Conservation (phyloP, 2,797 vertebrate species). For the Anguilla anguilla region DNA sequence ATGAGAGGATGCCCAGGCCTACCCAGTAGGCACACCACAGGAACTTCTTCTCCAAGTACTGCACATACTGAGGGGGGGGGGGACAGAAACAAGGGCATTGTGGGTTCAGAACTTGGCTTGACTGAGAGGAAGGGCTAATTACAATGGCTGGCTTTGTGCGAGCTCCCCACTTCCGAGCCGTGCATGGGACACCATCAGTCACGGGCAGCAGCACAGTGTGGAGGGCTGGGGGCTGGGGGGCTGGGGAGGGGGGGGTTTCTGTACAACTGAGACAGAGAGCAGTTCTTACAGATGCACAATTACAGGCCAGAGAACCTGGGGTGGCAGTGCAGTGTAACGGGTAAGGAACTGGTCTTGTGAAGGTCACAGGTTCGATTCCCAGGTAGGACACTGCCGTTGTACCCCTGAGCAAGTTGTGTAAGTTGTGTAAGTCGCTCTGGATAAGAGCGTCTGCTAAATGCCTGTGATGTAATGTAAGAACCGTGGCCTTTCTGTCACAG, state of each 20-base stretch:
- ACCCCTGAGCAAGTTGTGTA: no score
- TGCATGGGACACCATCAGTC: background rate
- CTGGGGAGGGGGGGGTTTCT: background rate
- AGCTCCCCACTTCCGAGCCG: background rate
- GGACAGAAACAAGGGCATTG: constrained; percentile 55
- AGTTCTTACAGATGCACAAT: background rate
- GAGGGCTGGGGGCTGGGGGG: background rate
- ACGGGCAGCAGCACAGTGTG: background rate
- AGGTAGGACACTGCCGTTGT: no score
- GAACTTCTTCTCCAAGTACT: constrained; percentile 87
- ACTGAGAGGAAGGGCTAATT: background rate
- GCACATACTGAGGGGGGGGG: constrained; percentile 75
- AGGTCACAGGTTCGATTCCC: no score
- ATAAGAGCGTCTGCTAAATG: no score
- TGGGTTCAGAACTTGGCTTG: constrained; percentile 28
- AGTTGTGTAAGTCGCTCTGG: no score
- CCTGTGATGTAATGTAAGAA: no score
- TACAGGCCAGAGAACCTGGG: background rate
- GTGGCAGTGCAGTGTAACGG: no score
- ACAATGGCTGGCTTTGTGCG: constrained; percentile 1
- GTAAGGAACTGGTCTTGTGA: no score
- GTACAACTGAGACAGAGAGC: background rate
- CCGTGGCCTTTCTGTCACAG: background rate
- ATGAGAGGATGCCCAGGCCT: constrained; percentile 89
- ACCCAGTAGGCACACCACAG: constrained; percentile 99